Evolutionary conservation across 2,797 vertebrate genomes (phyloP), one percentile per base, ranked within the genome.

Genomic region (Siniperca obscura): DNA sequence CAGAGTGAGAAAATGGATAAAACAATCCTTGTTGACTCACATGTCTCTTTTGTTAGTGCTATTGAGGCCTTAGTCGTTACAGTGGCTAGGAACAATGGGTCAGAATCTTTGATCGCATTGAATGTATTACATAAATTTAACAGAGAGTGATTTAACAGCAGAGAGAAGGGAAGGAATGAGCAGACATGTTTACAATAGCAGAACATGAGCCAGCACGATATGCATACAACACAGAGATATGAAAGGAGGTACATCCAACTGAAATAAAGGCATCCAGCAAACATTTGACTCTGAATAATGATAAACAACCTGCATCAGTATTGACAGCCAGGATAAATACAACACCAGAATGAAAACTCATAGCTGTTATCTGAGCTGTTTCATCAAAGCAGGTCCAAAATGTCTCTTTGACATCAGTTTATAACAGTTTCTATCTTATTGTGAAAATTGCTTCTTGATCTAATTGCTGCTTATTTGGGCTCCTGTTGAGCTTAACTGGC

Each of bases 81-180:
- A 67, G 44, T 2, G 30, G 69, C 38, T 62, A 55, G 50, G 52
- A 78, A 57, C n/a, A n/a, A 27, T 22, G 66, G 60, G 74, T 52
- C 19, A 4, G 64, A 53, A 46, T 53, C 74, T 81, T 85, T 21
- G 87, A 91, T 87, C 21, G 7, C 46, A 89, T 83, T 74, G 87
- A 91, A 86, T 83, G 68, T 0, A 57, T 73, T 30, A 1, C 70
- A 89, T 81, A 83, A 85, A 89, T 90, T 87, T 19, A 70, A 75
- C 72, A 64, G 83, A 59, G 46, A 64, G 83, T 78, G 70, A 90
- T 92, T 90, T 86, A 76, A 36, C 68, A 69, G 76, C 61, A 12
- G 38, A 55, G 53, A 36, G 60, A 12, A 78, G 84, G 62, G 64
- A 76, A 42, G 30, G 42, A 71, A 60, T 53, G 66, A 80, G 66